Percentiles rank a stretch among this genome's conserved stretches.
These are phyloP conservation scores for Thamnaconus septentrionalis DNA, from an alignment of 2,113 vertebrate species.

Conservation along the genomic window DNA sequence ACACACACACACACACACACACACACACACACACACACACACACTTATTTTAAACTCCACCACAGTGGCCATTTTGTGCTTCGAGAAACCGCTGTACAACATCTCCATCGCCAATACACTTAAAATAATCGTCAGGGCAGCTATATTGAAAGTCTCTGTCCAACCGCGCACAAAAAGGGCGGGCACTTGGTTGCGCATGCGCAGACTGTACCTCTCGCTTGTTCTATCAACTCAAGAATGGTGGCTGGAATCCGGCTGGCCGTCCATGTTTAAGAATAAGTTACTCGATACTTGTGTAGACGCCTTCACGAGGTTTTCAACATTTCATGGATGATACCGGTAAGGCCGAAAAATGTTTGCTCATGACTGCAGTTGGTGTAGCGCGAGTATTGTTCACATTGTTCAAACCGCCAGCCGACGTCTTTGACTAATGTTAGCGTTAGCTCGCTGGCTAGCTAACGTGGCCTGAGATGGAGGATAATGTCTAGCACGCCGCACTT, in stretches of 20 bases:
- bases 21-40: no score
- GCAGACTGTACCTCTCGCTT: slow-evolving; percentile 1
- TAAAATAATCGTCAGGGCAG: no score
- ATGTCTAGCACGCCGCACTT: slow-evolving; percentile 6
- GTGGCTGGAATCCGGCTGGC: slow-evolving; percentile 36
- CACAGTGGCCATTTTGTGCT: no score
- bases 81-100: no score
- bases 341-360: slow-evolving; percentile 31
- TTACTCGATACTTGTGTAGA: slow-evolving; percentile 32
- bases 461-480: slow-evolving; percentile 29
- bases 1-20: no score
- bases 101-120: no score
- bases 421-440: not conserved
- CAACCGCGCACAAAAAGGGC: no score
- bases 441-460: slow-evolving; percentile 49
- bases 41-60: no score
- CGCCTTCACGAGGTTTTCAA: not conserved
- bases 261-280: slow-evolving; percentile 33
- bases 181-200: slow-evolving; percentile 57
- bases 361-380: fast-evolving
- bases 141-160: no score
- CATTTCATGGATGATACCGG: slow-evolving; percentile 71
- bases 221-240: slow-evolving; percentile 59
- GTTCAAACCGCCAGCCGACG: not conserved
- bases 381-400: fast-evolving